A percentile compares a stretch with the other conserved stretches of the same genome.
These are phyloP conservation scores for Liposcelis brunnea DNA, from an alignment of 2,888 invertebrate species.

Conservation along the genomic window DNA sequence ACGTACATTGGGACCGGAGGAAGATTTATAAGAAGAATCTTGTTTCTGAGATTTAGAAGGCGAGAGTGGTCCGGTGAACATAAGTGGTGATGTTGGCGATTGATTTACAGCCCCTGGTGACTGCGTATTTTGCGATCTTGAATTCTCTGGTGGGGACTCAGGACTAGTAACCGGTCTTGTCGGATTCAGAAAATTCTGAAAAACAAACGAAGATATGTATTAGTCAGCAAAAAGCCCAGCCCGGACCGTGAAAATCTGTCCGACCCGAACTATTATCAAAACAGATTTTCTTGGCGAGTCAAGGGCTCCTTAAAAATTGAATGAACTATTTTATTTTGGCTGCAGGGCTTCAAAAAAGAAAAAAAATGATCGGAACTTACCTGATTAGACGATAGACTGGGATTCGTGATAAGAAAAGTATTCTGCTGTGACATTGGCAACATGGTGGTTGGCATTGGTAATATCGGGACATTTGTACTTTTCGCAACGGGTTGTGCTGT, in stretches of 20 bases:
- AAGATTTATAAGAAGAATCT: background rate
- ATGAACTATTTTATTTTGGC: no score
- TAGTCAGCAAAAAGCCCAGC: slow-evolving; percentile 5
- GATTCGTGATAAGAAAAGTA: no score
- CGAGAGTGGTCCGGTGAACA: background rate
- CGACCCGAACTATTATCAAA: no score
- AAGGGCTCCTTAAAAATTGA: no score
- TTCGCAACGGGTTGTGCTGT: background rate
- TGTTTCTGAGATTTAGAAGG: background rate
- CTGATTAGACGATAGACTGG: slow-evolving; percentile 11
- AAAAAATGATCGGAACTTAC: no score
- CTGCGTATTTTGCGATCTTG: slow-evolving; percentile 21
- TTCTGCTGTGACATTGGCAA: no score
- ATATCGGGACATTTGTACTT: slow-evolving; percentile 13
- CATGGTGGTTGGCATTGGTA: slow-evolving; percentile 13
- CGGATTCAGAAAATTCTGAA: slow-evolving; percentile 17
- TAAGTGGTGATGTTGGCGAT: slow-evolving; percentile 21
- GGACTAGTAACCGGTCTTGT: slow-evolving; percentile 22
- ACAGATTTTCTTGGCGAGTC: no score
- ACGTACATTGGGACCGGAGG: background rate
- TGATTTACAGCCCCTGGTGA: slow-evolving; percentile 27
- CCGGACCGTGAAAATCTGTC: slow-evolving; percentile 1
- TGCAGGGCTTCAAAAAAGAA: no score
- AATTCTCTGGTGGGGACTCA: slow-evolving; percentile 24
- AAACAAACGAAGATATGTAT: background rate